phyloP scores from a whole-genome alignment of 2,113 vertebrate genomes.

The Trematomus loennbergii region DNA sequence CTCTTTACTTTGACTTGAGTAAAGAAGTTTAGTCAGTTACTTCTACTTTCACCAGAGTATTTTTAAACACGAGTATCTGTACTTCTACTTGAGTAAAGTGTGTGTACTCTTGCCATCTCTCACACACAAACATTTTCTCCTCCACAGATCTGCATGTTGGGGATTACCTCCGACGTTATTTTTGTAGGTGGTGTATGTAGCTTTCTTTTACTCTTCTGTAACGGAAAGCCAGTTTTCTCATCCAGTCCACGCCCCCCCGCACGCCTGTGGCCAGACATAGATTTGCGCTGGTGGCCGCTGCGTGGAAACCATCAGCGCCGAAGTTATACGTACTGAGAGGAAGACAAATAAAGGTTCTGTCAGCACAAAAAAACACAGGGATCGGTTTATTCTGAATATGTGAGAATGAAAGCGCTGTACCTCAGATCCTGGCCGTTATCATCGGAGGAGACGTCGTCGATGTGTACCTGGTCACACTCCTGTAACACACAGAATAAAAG shows the following conservation, averaged over 20 bases:
- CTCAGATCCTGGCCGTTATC: slow-evolving; percentile 99
- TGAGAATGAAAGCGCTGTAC: slow-evolving; percentile 72
- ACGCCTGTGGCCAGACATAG: slow-evolving; percentile 97
- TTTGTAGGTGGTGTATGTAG: slow-evolving; percentile 99
- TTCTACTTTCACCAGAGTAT: too few species aligned
- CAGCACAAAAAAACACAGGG: background rate
- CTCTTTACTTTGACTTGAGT: too few species aligned
- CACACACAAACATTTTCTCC: slow-evolving; percentile 35
- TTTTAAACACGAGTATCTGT: too few species aligned
- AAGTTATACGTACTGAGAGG: slow-evolving; percentile 95
- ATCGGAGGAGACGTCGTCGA: slow-evolving; percentile 97
- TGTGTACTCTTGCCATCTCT: too few species aligned
- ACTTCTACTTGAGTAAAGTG: too few species aligned
- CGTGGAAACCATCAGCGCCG: slow-evolving; percentile 96
- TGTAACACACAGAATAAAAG: slow-evolving; percentile 69
- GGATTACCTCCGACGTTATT: slow-evolving; percentile 97
- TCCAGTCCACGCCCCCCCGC: slow-evolving; percentile 98
- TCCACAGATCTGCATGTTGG: slow-evolving; percentile 52
- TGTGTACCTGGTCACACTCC: slow-evolving; percentile 99
- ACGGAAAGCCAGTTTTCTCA: slow-evolving; percentile 98
- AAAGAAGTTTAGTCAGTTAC: too few species aligned
- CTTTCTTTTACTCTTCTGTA: slow-evolving; percentile 99
- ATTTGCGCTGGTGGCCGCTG: slow-evolving; percentile 97
- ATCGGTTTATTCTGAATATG: background rate
- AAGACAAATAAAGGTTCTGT: slow-evolving; percentile 6